Evolutionary conservation across 2,113 vertebrate genomes (phyloP), one percentile per base, ranked within the genome.

Genomic region (Amphilophus citrinellus): DNA sequence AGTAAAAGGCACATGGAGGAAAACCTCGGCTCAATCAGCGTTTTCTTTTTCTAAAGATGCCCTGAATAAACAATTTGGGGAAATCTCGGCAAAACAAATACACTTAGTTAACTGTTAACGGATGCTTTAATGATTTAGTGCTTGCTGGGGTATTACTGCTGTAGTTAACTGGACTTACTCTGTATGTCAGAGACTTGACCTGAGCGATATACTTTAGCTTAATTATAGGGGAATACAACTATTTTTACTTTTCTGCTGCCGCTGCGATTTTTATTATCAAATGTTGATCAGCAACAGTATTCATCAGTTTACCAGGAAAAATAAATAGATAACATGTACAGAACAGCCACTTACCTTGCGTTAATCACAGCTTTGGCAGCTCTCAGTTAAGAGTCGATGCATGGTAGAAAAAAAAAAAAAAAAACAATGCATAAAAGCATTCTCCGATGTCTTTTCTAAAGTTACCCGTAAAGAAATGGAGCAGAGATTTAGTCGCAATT

Each of bases 401-500:
- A 94, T 93, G 93, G 87, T 91, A 90, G 85, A 10, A 42, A 84
- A 84, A 27, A 27, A 27, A 27, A 27, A 84, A 24, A 85, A 50
- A n/a, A n/a, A n/a, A n/a, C 2, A n/a, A 85, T 32, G 79, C 86
- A 89, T 79, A 93, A 92, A 89, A 89, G 66, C 88, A 90, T 92
- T 87, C 80, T 89, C 79, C 91, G 77, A 80, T 82, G 86, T 89
- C 83, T 88, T 90, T 86, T 88, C 73, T 83, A 78, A 91, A 95
- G 94, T 97, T 94, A 97, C 96, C 96, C 97, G 96, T 97, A 97
- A 96, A 95, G 92, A 90, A 78, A 90, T 84, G 88, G 84, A 86
- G 88, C 84, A 87, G 82, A 83, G 84, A 91, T 90, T 93, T 90
- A 90, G 87, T 90, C 88, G 94, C 86, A 94, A 82, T 95, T 94